Conservation (phyloP, 2,797 vertebrate genomes). For the Pitangus sulphuratus region DNA sequence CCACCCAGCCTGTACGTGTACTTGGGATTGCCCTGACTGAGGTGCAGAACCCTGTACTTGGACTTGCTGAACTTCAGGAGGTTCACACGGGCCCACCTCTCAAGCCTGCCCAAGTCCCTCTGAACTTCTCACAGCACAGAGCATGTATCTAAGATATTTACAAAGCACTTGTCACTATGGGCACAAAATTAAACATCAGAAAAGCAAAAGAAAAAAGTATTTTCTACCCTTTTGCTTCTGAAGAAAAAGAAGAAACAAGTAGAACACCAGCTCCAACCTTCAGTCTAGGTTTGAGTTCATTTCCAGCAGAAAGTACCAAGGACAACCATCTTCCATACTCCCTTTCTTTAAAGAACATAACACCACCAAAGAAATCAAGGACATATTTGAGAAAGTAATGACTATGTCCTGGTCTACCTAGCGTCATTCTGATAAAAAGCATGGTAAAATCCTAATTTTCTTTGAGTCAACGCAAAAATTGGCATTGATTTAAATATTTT, state of each 20-base stretch:
- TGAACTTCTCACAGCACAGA: background rate
- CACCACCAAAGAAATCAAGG: background rate
- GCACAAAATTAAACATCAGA: conserved; percentile 1
- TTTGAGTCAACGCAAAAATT: background rate
- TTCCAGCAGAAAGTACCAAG: background rate
- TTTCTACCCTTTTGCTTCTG: background rate
- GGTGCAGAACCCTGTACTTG: background rate
- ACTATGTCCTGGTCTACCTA: background rate
- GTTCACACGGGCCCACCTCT: background rate
- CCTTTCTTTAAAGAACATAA: background rate
- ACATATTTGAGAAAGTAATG: background rate
- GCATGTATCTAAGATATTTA: background rate
- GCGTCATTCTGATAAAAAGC: background rate
- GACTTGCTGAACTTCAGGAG: background rate
- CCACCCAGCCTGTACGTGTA: background rate
- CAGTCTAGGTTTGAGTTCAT: background rate
- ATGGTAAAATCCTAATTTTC: background rate
- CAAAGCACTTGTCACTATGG: background rate
- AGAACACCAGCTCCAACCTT: background rate
- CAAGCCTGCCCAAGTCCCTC: background rate
- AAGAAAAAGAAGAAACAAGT: background rate
- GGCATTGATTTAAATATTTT: background rate
- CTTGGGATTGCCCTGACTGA: background rate
- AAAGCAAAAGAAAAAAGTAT: background rate
- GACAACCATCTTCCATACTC: background rate